These are phyloP conservation scores for Petrocephalus sullivani DNA, from an alignment of 2,797 vertebrate species.

Conservation along the genomic window DNA sequence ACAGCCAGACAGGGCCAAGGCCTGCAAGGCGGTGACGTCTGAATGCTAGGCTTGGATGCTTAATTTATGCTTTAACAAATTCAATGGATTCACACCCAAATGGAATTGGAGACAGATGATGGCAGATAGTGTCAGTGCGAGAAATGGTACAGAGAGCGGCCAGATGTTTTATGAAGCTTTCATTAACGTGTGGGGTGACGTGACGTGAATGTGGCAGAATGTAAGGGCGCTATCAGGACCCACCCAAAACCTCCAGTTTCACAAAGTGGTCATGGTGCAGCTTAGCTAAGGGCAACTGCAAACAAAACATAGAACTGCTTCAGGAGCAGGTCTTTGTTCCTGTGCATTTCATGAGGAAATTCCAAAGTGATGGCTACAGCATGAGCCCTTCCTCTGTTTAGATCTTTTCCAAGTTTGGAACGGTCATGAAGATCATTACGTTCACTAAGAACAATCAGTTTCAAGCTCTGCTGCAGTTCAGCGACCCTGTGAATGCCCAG, in stretches of 20 bases:
- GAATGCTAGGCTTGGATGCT: background rate
- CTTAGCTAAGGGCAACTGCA: background rate
- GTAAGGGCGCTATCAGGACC: background rate
- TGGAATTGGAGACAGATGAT: background rate
- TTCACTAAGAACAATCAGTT: slow-evolving; percentile 99
- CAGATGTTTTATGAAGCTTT: background rate
- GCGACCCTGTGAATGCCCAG: slow-evolving; percentile 92
- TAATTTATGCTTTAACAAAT: background rate
- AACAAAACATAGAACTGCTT: background rate
- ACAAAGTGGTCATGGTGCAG: background rate
- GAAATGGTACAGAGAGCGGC: background rate
- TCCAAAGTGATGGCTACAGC: background rate
- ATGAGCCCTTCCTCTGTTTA: slow-evolving; percentile 37
- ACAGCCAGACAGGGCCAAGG: background rate
- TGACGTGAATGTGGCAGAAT: background rate
- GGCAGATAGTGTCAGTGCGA: background rate
- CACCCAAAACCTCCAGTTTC: background rate
- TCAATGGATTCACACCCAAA: background rate
- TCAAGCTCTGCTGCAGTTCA: slow-evolving; percentile 94
- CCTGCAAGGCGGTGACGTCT: background rate
- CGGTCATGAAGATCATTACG: slow-evolving; percentile 97
- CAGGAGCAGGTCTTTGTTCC: background rate
- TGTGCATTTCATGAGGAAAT: background rate
- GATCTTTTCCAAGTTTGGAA: slow-evolving; percentile 98
- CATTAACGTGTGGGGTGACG: background rate